Percentiles rank a stretch among this genome's conserved stretches.
These are phyloP conservation scores for Druon quercuslanigerum DNA, from an alignment of 1,140 invertebrate genomes.

Conservation along the genomic window DNA sequence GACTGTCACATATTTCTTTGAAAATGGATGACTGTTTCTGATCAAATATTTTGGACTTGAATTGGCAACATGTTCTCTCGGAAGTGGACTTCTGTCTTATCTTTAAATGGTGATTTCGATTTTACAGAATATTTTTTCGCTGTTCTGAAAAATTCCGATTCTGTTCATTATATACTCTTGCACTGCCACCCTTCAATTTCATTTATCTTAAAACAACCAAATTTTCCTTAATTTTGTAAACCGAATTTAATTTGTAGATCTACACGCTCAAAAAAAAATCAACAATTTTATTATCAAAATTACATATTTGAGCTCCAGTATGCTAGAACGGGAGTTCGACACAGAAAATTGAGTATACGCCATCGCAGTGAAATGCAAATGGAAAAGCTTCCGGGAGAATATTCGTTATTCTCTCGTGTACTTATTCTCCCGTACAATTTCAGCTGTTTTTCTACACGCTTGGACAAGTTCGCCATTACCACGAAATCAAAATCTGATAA, in stretches of 20 bases:
- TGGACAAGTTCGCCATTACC: constrained; percentile 48
- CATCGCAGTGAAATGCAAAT: constrained; percentile 53
- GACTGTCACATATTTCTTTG: no score
- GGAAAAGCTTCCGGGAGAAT: constrained; percentile 48
- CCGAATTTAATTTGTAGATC: no score
- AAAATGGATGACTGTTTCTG: no score
- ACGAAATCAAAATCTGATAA: constrained; percentile 43
- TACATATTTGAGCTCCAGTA: constrained; percentile 1
- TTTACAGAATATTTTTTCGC: no score
- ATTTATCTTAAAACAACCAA: no score
- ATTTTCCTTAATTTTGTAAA: no score
- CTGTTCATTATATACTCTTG: no score
- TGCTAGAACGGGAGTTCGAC: neutral
- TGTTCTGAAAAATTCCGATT: no score
- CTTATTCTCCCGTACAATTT: constrained; percentile 51
- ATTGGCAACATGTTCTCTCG: neutral
- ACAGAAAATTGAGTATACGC: constrained; percentile 34
- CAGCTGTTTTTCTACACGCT: constrained; percentile 42
- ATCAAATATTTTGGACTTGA: neutral
- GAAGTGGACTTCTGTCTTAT: no score
- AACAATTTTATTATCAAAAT: neutral
- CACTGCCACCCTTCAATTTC: no score
- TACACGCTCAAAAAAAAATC: no score
- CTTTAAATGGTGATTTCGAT: no score
- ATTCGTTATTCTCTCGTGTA: constrained; percentile 55